Evolutionary conservation across 2,888 invertebrate species (phyloP), one percentile per base, ranked within the genome.

Genomic region (Yponomeuta malinellus): DNA sequence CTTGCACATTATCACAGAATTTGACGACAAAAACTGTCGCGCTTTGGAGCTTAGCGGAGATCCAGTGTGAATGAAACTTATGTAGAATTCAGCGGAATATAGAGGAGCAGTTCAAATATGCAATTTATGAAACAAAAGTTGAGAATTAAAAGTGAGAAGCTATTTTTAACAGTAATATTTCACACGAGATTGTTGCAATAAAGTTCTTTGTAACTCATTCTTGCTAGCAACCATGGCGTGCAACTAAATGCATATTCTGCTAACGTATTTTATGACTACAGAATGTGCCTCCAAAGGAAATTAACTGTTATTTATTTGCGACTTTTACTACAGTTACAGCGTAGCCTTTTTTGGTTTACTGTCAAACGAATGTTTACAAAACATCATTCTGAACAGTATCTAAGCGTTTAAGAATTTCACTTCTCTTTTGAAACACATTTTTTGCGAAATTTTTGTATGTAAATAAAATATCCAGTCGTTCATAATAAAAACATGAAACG

Each of bases 201-300:
- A 33, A 43, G 23, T 48, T 68, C 37, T 68, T 68, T 68, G 68
- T 68, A 43, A 68, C 43, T 68, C 33, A 48, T 68, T 68, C 68
- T 5, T 3, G 37, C 43, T 33, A 23, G 43, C n/a, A 23, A n/a
- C n/a, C 37, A 48, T 81, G 81, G 81, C 83, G 81, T 78, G 80
- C 78, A 74, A 78, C 82, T 82, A 84, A 85, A 85, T 86, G 84
- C 84, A 85, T 85, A 86, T 85, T 85, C 82, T 48, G n/a, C 68
- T 23, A 15, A 68, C 43, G 68, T 68, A 48, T 48, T 68, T 68
- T 48, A 68, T 43, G 48, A 37, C 43, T 37, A 33, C 43, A 12
- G 15, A 43, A 15, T 65, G 70, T 64, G 43, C 10, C 70, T 64
- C 15, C 37, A 65, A 70, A 64, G 52, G 70, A 70, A 43, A 68